Percentiles rank a stretch among this genome's conserved stretches.
These are phyloP conservation scores for Rhamphomyia laevipes DNA, from an alignment of 2,888 invertebrate genomes.

Conservation along the genomic window DNA sequence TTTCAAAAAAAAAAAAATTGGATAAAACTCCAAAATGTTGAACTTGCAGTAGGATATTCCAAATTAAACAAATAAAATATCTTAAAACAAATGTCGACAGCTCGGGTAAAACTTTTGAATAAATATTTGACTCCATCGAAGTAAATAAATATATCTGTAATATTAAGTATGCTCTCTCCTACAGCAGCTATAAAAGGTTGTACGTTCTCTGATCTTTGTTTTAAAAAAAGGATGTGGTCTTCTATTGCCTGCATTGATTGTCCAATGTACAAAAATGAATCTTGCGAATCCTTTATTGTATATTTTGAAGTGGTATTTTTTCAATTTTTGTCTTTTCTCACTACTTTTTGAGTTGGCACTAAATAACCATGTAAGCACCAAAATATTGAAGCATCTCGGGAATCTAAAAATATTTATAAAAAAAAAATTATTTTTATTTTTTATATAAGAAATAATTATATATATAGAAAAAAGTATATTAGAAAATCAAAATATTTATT, in stretches of 20 bases:
- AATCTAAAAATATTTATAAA: not conserved
- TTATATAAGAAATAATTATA: not conserved
- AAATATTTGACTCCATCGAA: not conserved
- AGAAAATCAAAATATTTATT: not conserved
- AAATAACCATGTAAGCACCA: conserved; percentile 1
- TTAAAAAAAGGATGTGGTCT: conserved; percentile 8
- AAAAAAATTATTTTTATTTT: not conserved
- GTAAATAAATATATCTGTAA: conserved; percentile 3
- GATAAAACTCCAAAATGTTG: conserved; percentile 1
- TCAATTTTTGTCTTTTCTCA: conserved; percentile 1
- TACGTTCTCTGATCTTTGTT: not conserved
- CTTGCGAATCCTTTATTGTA: conserved; percentile 10
- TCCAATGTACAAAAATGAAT: conserved; percentile 6
- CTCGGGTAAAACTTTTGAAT: not conserved
- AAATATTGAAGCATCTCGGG: not conserved
- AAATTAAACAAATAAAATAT: not conserved
- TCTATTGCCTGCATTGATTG: conserved; percentile 7
- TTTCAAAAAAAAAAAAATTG: not conserved
- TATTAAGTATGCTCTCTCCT: not conserved
- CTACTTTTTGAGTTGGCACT: conserved; percentile 4
- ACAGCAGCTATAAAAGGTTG: conserved; percentile 4
- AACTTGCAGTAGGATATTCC: not conserved
- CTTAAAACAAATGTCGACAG: conserved; percentile 1
- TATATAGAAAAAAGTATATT: not conserved
- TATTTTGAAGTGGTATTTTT: conserved; percentile 2